Conservation (phyloP, 2,888 invertebrate genomes). For the Hybos culiciformis region DNA sequence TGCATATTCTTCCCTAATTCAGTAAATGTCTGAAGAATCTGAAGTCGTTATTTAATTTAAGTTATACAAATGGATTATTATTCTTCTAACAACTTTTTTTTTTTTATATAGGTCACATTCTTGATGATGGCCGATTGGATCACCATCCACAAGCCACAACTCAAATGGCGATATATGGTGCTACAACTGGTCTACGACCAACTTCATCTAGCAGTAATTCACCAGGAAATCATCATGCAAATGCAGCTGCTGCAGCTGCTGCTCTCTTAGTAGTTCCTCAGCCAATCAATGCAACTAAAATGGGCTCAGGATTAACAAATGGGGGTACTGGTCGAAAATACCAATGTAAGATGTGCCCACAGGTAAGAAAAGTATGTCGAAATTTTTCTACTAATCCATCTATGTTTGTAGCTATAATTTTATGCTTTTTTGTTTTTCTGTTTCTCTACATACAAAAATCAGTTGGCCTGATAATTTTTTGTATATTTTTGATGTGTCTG, state of each 20-base stretch:
- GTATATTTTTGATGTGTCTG: too few species aligned
- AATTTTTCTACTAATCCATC: too few species aligned
- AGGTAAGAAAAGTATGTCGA: conserved; percentile 50
- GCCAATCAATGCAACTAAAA: conserved; percentile 59
- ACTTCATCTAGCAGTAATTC: conserved; percentile 22
- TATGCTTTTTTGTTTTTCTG: too few species aligned
- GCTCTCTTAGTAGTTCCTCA: conserved; percentile 79
- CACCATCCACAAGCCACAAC: conserved; percentile 32
- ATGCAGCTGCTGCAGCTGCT: conserved; percentile 41
- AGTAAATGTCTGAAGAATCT: too few species aligned
- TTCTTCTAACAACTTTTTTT: background rate
- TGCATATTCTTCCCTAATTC: too few species aligned
- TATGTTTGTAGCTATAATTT: too few species aligned
- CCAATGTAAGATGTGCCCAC: conserved; percentile 94
- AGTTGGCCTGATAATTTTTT: too few species aligned
- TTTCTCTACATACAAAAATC: too few species aligned
- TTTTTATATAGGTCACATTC: conserved; percentile 29
- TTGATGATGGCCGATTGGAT: conserved; percentile 35
- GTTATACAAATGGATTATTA: too few species aligned
- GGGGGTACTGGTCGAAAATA: conserved; percentile 54
- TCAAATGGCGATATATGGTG: conserved; percentile 17
- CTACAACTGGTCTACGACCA: conserved; percentile 17
- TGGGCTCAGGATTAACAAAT: conserved; percentile 35
- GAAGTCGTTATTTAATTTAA: too few species aligned
- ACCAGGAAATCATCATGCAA: conserved; percentile 27